Evolutionary conservation across 2,797 vertebrate species (phyloP).

Genomic region (Danio albolineatus): DNA sequence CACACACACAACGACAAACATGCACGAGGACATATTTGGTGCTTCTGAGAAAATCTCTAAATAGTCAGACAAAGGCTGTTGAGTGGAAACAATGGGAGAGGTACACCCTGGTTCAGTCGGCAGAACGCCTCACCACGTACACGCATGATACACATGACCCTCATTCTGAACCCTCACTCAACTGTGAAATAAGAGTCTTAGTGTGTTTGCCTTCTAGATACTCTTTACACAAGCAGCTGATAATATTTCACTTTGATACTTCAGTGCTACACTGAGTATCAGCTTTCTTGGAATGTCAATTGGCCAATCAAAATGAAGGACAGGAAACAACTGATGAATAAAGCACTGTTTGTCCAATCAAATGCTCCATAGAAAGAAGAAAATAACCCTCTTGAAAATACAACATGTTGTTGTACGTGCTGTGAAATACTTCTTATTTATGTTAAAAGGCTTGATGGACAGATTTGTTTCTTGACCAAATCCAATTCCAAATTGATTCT

Average conservation of each 20-base stretch:
- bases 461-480: too few species aligned
- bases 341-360: not conserved
- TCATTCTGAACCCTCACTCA: not conserved
- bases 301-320: not conserved
- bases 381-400: not conserved
- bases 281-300: not conserved
- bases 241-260: not conserved
- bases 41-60: conserved; percentile 41
- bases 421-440: too few species aligned
- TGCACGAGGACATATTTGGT: conserved; percentile 46
- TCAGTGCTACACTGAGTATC: not conserved
- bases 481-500: too few species aligned
- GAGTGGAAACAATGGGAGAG: not conserved
- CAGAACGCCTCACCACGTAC: not conserved
- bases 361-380: not conserved
- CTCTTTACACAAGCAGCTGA: not conserved
- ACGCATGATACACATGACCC: not conserved
- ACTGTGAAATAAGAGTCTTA: not conserved
- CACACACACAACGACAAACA: conserved; percentile 18
- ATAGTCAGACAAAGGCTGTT: conserved; percentile 33
- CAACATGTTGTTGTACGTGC: not conserved
- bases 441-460: too few species aligned
- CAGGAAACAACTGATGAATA: not conserved
- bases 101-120: not conserved
- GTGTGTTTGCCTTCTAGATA: not conserved